Percentiles rank a stretch among this genome's conserved stretches.
These are phyloP conservation scores for Hipparchia semele DNA, from an alignment of 2,888 invertebrate genomes.

Conservation along the genomic window DNA sequence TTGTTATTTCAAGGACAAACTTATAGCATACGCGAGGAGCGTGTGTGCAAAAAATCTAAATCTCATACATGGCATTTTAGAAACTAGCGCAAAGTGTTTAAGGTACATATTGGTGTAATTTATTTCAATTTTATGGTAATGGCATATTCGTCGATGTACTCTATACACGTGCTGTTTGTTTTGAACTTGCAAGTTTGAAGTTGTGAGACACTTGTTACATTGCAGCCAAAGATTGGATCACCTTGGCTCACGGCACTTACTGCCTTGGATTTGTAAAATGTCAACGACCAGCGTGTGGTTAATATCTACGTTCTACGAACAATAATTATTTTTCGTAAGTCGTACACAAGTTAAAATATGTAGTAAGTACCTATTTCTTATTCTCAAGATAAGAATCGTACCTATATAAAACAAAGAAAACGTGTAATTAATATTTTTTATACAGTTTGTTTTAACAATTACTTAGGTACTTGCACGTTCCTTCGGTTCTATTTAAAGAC, in stretches of 20 bases:
- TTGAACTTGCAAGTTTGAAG: conserved; percentile 47
- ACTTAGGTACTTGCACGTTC: neutral
- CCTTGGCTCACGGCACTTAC: conserved; percentile 30
- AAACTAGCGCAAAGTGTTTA: conserved; percentile 20
- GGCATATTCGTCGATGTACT: conserved; percentile 22
- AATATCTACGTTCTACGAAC: neutral
- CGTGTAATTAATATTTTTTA: neutral
- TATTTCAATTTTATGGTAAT: conserved; percentile 14
- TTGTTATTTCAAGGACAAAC: conserved; percentile 46
- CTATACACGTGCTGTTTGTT: conserved; percentile 42
- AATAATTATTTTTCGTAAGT: conserved; percentile 8
- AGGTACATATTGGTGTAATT: conserved; percentile 29
- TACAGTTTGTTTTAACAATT: neutral
- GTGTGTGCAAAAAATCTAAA: conserved; percentile 24
- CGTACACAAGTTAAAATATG: neutral
- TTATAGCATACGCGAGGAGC: conserved; percentile 9
- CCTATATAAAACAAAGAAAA: neutral
- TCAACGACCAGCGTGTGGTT: neutral
- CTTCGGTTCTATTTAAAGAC: neutral
- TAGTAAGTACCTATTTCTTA: neutral
- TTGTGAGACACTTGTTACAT: conserved; percentile 30
- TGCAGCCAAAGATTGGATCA: conserved; percentile 33
- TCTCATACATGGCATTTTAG: conserved; percentile 24
- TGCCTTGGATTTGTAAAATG: conserved; percentile 29
- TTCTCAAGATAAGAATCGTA: neutral